Percentiles rank a stretch among this genome's conserved stretches.
Conservation (phyloP, 2,113 vertebrate genomes). For the Ptilonorhynchus violaceus region DNA sequence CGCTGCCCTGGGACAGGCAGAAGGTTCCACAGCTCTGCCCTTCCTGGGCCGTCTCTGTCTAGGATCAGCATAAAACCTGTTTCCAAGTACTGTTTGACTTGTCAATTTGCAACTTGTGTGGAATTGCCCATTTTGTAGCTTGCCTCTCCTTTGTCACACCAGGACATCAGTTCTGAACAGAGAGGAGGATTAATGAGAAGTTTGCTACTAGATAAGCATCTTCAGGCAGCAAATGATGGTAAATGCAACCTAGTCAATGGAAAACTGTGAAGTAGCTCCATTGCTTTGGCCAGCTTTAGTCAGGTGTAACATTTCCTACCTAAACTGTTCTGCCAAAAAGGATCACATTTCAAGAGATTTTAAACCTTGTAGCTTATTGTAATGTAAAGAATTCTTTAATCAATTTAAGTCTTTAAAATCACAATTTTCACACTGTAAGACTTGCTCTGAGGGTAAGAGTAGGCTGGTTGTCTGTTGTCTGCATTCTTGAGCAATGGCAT, state of each 20-base stretch:
- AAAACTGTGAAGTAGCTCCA: background rate
- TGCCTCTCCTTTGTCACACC: background rate
- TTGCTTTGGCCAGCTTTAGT: background rate
- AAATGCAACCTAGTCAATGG: background rate
- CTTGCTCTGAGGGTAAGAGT: background rate
- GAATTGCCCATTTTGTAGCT: background rate
- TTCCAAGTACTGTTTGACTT: background rate
- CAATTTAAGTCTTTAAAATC: background rate
- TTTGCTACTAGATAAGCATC: background rate
- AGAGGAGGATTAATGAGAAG: background rate
- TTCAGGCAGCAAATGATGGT: background rate
- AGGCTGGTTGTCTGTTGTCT: background rate
- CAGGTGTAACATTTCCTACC: background rate
- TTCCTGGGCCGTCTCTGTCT: fast-evolving
- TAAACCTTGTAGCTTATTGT: background rate
- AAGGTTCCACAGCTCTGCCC: background rate
- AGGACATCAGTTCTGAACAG: background rate
- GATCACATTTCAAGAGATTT: background rate
- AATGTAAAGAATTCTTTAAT: background rate
- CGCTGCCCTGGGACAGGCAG: background rate
- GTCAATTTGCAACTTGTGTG: fast-evolving
- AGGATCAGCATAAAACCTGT: background rate
- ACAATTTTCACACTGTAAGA: background rate
- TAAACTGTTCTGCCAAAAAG: background rate
- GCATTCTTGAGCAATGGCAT: background rate